Evolutionary conservation across 2,113 vertebrate species (phyloP).

Genomic region (Oreochromis spilurus): DNA sequence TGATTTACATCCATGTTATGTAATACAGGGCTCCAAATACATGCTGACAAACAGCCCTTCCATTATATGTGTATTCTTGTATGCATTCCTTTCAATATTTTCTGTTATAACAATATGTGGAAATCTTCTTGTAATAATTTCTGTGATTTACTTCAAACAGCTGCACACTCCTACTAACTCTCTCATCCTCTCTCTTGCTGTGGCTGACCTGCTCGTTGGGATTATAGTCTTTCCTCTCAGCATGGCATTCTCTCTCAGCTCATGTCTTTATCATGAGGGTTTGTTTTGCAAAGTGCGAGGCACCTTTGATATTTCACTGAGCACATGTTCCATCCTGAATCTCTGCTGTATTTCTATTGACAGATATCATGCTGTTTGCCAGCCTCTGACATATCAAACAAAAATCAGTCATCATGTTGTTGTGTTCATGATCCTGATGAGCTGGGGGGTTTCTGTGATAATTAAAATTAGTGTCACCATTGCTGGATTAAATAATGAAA

Average conservation of each 20-base stretch:
- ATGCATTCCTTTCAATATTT: neutral
- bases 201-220: constrained; percentile 9
- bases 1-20: neutral
- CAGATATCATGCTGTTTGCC: constrained; percentile 43
- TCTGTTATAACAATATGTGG: neutral
- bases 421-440: too few relatives aligned
- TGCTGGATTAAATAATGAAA: too few relatives aligned
- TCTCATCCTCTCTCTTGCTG: constrained; percentile 16
- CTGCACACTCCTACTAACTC: constrained; percentile 18
- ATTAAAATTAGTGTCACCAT: too few relatives aligned
- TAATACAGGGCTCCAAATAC: neutral
- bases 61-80: neutral
- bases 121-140: constrained; percentile 27
- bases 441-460: too few relatives aligned
- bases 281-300: constrained; percentile 26
- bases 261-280: constrained; percentile 9
- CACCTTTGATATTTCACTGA: constrained; percentile 17
- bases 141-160: constrained; percentile 12
- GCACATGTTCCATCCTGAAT: constrained; percentile 32
- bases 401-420: too few relatives aligned
- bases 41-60: neutral
- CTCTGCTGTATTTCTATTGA: constrained; percentile 42
- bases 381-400: constrained; percentile 38
- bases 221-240: neutral
- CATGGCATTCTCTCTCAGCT: constrained; percentile 5